These are phyloP conservation scores for Chrysogorgia sp. DNA, from an alignment of 92 coral and sea anemone genomes.

Conservation along the genomic window DNA sequence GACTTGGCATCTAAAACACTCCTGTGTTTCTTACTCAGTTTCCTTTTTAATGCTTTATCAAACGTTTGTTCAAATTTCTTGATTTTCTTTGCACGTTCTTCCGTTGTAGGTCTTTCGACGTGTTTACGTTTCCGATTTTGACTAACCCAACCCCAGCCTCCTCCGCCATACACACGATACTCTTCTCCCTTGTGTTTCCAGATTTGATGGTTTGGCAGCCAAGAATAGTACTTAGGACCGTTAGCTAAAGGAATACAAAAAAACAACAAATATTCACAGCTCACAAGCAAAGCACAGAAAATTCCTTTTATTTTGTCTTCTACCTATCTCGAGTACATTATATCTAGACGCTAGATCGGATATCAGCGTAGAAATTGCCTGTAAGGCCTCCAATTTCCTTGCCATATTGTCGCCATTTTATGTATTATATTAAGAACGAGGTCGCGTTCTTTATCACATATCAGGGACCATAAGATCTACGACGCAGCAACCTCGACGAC, in stretches of 20 bases:
- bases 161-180: conserved; percentile 93
- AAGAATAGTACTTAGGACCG: conserved; percentile 86
- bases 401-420: no score
- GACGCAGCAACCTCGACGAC: no score
- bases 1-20: conserved; percentile 20
- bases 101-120: conserved; percentile 56
- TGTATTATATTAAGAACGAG: no score
- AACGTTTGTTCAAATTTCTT: conserved; percentile 71
- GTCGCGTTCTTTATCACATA: no score
- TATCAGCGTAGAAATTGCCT: no score
- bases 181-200: conserved; percentile 99
- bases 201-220: conserved; percentile 93
- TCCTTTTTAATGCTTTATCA: conserved; percentile 56
- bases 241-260: conserved; percentile 22
- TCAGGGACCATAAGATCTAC: no score
- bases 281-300: no score
- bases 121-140: conserved; percentile 71
- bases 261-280: neutral
- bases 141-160: conserved; percentile 99
- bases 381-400: no score
- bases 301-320: no score
- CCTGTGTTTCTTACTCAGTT: conserved; percentile 44
- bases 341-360: no score
- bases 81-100: conserved; percentile 76
- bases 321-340: no score